phyloP scores from a whole-genome alignment of 2,888 invertebrate species.

The Glyphotaelius pellucidus region DNA sequence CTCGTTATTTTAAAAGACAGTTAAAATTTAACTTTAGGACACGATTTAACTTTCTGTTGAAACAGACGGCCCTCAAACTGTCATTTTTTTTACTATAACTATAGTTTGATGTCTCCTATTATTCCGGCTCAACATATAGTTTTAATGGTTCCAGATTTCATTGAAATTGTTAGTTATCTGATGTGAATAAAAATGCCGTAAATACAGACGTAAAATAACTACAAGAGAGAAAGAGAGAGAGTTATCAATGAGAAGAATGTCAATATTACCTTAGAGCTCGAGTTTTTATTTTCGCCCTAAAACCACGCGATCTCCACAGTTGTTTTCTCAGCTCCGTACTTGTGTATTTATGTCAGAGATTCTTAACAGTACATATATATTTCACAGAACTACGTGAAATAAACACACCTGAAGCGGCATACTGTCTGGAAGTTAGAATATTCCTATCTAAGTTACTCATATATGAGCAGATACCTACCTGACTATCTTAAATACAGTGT shows the following conservation, averaged over 20 bases:
- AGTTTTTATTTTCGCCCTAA: neutral
- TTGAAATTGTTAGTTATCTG: neutral
- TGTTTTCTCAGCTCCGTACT: neutral
- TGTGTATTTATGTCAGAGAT: neutral
- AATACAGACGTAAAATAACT: neutral
- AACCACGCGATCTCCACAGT: neutral
- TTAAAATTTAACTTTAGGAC: too few species aligned
- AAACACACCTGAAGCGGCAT: neutral
- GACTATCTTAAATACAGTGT: neutral
- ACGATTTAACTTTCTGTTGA: too few species aligned
- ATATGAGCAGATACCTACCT: neutral
- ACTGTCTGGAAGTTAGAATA: neutral
- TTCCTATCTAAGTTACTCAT: neutral
- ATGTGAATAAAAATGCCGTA: neutral
- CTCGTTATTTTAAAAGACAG: too few species aligned
- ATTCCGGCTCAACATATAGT: neutral
- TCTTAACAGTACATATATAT: neutral
- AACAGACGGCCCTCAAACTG: too few species aligned
- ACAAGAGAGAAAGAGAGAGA: neutral
- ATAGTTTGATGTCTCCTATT: too few species aligned
- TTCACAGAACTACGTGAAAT: neutral
- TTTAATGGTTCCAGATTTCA: neutral
- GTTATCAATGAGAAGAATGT: neutral
- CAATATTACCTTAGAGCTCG: neutral
- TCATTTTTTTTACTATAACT: too few species aligned